Evolutionary conservation across 1,140 invertebrate species (phyloP).

Genomic region (Ganaspis sp.): DNA sequence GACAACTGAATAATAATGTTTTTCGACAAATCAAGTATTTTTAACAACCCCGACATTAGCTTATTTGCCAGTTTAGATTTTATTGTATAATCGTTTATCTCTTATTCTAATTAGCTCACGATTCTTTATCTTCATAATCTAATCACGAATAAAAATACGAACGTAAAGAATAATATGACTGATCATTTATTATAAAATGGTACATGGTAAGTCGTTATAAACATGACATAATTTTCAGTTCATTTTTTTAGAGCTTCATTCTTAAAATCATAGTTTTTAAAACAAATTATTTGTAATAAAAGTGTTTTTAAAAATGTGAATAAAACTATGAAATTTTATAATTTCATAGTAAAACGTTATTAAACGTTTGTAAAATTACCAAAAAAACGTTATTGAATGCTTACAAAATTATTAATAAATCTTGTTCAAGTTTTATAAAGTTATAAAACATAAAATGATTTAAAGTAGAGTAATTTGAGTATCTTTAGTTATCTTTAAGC

Average conservation of each 20-base stretch:
- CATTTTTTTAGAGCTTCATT: background rate
- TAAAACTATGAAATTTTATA: no score
- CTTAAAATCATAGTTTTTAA: background rate
- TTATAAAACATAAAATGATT: no score
- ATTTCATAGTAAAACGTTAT: no score
- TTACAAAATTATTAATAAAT: no score
- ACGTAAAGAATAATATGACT: background rate
- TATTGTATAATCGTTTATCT: background rate
- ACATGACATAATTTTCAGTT: background rate
- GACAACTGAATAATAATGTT: no score
- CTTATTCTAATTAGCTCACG: background rate
- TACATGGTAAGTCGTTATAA: background rate
- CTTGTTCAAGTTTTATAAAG: no score
- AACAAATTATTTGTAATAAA: background rate
- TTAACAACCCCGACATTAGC: background rate
- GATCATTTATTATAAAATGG: conserved; percentile 16
- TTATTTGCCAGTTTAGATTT: background rate
- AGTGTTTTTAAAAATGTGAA: no score
- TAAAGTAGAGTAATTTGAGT: no score
- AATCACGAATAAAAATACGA: background rate
- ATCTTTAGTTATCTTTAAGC: no score
- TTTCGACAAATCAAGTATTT: no score
- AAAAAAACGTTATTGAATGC: no score
- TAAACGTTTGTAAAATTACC: no score
- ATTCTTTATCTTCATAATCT: background rate